These are phyloP conservation scores for Mylabris sibirica DNA, from an alignment of 2,888 invertebrate genomes.

Conservation along the genomic window DNA sequence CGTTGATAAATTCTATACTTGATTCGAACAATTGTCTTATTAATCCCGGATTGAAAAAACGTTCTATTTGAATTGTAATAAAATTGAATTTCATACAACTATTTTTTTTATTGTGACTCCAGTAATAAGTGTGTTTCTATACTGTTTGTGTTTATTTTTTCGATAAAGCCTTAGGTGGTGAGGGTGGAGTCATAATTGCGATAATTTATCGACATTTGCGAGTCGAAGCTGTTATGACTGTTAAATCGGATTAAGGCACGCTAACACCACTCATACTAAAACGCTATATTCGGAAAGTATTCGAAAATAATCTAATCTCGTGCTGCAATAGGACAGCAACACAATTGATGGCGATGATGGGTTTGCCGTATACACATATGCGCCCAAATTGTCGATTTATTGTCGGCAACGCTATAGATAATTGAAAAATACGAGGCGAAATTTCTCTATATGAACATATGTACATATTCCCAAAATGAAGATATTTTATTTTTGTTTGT, in stretches of 20 bases:
- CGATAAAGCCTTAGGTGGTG: background rate
- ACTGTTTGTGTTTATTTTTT: background rate
- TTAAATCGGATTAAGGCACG: constrained; percentile 18
- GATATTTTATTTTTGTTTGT: background rate
- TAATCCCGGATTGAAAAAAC: background rate
- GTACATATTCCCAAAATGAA: background rate
- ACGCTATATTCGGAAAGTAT: constrained; percentile 7
- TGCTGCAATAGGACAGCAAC: background rate
- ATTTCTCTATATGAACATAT: background rate
- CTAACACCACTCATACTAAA: constrained; percentile 7
- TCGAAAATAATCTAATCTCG: constrained; percentile 12
- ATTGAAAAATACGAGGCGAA: background rate
- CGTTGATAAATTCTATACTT: background rate
- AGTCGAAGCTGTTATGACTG: constrained; percentile 25
- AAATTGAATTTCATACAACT: background rate
- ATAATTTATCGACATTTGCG: constrained; percentile 34
- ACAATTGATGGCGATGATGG: constrained; percentile 9
- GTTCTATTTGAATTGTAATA: too few relatives aligned
- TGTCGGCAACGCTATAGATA: background rate
- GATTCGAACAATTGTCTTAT: background rate
- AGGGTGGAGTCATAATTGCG: constrained; percentile 33
- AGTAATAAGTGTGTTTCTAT: too few relatives aligned
- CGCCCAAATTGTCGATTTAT: constrained; percentile 5
- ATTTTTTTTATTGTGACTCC: background rate
- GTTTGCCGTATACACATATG: constrained; percentile 5